Evolutionary conservation across 1,140 invertebrate species (phyloP), one percentile per base, ranked within the genome.

Genomic region (Papilio xuthus): DNA sequence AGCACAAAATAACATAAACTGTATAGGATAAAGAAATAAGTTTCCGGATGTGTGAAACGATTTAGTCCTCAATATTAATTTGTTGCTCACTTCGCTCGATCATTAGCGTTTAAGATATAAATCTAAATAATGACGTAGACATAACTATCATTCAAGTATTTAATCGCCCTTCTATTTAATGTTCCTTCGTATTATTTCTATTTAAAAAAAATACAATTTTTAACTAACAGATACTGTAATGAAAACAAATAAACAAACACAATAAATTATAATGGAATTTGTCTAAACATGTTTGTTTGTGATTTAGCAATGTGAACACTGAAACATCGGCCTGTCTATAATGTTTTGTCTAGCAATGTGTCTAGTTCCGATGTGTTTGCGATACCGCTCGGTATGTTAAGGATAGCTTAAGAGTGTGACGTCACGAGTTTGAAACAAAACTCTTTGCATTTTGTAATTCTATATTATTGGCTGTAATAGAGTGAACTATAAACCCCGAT

Each of bases 91-190:
- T 86, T 88, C 84, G 83, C 86, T 91, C 88, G 84, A 86, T 89
- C 80, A 32, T 82, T 89, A 91, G 86, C 85, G 73, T 85, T 83
- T 90, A 89, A 91, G 84, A 79, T 88, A 86, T 89, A 87, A 83
- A 85, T 87, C 81, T 89, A 86, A 88, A 87, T 50, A 28, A 85
- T 89, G 90, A 90, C 90, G 89, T 92, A 92, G 90, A 87, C 81
- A 87, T 91, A 90, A 92, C 86, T 91, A 82, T 88, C 87, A 85
- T 85, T 88, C 88, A 85, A 84, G 83, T 92, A 92, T 93, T 91
- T 92, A 92, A 87, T 91, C 90, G 90, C 88, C 90, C 90, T 84
- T 84, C 89, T 89, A 84, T 83, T 79, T 89, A 81, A 89, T 87
- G 89, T 92, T 92, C 85, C 89, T n/a, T 92, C 90, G 84, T 80